Evolutionary conservation across 2,113 vertebrate species (phyloP), one percentile per base, ranked within the genome.

Genomic region (Tupaia tana): DNA sequence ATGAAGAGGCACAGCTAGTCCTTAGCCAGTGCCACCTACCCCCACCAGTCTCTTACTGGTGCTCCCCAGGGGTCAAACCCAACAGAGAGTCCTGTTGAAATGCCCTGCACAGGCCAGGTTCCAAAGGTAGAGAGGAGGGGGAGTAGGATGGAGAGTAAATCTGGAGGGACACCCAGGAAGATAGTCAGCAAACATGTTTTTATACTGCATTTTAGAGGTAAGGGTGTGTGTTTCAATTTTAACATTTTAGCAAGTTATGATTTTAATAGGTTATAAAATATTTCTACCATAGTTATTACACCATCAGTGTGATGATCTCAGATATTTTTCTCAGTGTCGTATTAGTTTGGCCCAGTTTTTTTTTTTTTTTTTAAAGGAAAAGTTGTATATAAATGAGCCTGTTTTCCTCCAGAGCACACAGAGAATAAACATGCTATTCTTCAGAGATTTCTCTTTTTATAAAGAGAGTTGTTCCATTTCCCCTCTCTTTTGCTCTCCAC

Each of bases 231-330:
- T 85, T 86, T 89, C 63, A 73, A 64, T 81, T 93, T 92, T 90
- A 64, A 61, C 89, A 52, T 91, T 97, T 89, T 18, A 16, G 56
- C 74, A 89, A 96, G 31, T 67, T 95, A 82, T 67, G n/a, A 25
- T 93, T 96, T 96, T 93, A 79, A 83, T 83, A 96, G 86, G 27
- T 86, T 94, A 84, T 83, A 93, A 97, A 87, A 66, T 94, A 91
- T 91, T 96, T 92, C 83, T 95, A 25, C 86, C 54, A 31, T 83
- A 83, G 52, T 95, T 92, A 61, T 58, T 75, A 43, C 3, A 80
- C 43, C 58, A 61, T 75, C 70, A 86, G 14, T 89, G 91, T 89
- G 75, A 89, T 92, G 78, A 77, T 75, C 79, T 96, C 74, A 80
- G 78, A 83, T 89, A 58, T 77, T 96, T 97, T 94, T 43, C 89